Conservation (phyloP, 2,797 vertebrate genomes). For the Erpetoichthys calabaricus region DNA sequence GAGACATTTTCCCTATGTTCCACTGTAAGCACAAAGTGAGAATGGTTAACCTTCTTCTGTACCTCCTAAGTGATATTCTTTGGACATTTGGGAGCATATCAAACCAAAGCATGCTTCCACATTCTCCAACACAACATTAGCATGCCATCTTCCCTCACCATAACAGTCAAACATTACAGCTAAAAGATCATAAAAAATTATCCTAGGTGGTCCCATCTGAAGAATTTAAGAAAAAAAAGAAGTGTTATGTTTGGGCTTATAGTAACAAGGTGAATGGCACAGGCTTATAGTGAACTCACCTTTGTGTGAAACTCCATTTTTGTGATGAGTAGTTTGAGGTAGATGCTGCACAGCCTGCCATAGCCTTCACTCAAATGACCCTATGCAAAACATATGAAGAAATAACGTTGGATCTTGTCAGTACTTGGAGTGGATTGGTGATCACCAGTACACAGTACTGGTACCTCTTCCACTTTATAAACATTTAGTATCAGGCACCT, state of each 20-base stretch:
- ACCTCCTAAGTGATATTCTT: too few species aligned
- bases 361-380: constrained; percentile 96
- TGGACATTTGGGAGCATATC: too few species aligned
- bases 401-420: background rate
- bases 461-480: background rate
- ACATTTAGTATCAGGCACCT: background rate
- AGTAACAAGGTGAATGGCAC: too few species aligned
- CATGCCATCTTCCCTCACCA: too few species aligned
- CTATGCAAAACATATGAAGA: constrained; percentile 32
- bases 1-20: too few species aligned
- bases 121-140: too few species aligned
- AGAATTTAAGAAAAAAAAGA: background rate
- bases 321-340: constrained; percentile 97
- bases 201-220: background rate
- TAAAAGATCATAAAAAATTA: background rate
- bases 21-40: too few species aligned
- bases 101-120: too few species aligned
- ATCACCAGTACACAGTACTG: background rate
- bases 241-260: background rate
- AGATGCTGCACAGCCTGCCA: constrained; percentile 92
- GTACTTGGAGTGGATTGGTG: background rate
- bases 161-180: too few species aligned
- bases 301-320: constrained; percentile 98
- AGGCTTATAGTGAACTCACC: constrained; percentile 44
- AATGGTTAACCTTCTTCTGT: too few species aligned